Percentiles rank a stretch among this genome's conserved stretches.
These are phyloP conservation scores for Datnioides undecimradiatus DNA, from an alignment of 2,113 vertebrate genomes.

Conservation along the genomic window DNA sequence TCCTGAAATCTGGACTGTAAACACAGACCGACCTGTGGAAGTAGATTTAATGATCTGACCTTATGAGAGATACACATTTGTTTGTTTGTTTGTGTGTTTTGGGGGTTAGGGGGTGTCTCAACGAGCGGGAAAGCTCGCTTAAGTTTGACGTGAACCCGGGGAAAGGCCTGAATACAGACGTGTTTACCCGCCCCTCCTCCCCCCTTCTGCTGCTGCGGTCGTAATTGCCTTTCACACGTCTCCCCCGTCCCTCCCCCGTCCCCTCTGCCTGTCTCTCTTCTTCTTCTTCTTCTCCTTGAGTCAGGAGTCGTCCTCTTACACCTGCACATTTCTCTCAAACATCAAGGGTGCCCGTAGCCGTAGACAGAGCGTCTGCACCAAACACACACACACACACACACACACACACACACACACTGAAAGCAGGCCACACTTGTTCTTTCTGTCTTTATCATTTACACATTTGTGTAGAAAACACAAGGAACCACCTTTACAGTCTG, in stretches of 20 bases:
- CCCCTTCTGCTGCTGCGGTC: constrained; percentile 12
- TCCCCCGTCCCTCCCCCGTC: constrained; percentile 30
- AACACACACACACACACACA: constrained; percentile 15
- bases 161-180: constrained; percentile 21
- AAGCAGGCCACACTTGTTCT: neutral
- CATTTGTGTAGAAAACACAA: too few relatives aligned
- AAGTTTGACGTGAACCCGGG: constrained; percentile 52
- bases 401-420: constrained; percentile 33
- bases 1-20: constrained; percentile 22
- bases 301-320: constrained; percentile 63
- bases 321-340: constrained; percentile 76
- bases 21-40: constrained; percentile 11
- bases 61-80: constrained; percentile 13
- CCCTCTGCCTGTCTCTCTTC: constrained; percentile 39
- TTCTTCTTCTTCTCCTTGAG: constrained; percentile 38
- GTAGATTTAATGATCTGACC: neutral
- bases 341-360: constrained; percentile 35
- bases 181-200: constrained; percentile 24
- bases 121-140: constrained; percentile 17
- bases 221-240: constrained; percentile 60
- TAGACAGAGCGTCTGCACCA: constrained; percentile 43
- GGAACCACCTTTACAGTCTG: too few relatives aligned
- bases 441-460: too few relatives aligned
- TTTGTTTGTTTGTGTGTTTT: constrained; percentile 8
- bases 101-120: neutral